Percentiles rank a stretch among this genome's conserved stretches.
phyloP scores from a whole-genome alignment of 2,797 vertebrate genomes.

The Hemitrygon akajei region DNA sequence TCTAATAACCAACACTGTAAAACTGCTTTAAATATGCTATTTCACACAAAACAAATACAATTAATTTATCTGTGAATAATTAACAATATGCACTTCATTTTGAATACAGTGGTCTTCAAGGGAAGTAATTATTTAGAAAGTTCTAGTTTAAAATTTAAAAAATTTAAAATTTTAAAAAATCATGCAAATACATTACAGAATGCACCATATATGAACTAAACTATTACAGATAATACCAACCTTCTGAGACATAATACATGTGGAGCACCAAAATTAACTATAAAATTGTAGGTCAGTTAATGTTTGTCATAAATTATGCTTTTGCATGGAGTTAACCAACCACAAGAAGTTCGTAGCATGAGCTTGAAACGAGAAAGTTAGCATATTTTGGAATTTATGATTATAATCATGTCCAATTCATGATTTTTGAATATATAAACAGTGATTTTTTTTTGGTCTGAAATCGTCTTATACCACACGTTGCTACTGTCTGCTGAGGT shows the following conservation, averaged over 20 bases:
- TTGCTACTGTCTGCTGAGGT: neutral
- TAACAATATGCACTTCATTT: neutral
- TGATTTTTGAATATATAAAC: neutral
- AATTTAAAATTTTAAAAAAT: neutral
- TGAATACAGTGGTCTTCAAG: neutral
- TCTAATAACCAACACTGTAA: neutral
- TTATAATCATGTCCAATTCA: neutral
- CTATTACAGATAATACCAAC: neutral
- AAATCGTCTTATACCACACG: neutral
- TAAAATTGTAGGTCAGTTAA: neutral
- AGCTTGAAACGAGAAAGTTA: neutral
- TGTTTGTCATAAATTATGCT: neutral
- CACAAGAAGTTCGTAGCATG: neutral
- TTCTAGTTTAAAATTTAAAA: neutral
- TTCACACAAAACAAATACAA: neutral
- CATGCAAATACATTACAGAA: neutral
- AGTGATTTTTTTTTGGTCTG: neutral
- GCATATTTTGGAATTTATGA: neutral
- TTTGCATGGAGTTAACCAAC: neutral
- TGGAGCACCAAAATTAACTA: neutral
- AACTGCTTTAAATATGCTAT: neutral
- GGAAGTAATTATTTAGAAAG: neutral
- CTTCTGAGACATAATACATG: neutral
- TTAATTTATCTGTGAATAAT: neutral
- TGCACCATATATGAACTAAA: neutral